Conservation (phyloP, 2,113 vertebrate species). For the Forbesichthys papilliferus region DNA sequence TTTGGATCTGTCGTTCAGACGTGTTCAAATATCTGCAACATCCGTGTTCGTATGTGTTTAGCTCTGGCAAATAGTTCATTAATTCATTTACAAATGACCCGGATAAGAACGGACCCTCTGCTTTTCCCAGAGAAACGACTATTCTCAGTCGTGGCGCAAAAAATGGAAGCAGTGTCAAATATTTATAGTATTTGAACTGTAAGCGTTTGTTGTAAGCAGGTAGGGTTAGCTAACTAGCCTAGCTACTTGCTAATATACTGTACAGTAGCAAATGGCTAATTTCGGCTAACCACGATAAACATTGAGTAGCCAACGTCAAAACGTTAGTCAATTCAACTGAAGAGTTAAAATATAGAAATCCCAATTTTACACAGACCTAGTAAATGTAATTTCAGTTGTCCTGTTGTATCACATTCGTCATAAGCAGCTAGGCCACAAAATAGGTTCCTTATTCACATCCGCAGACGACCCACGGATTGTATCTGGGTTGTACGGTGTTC, state of each 20-base stretch:
- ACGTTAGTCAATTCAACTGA: neutral
- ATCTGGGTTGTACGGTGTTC: slow-evolving; percentile 39
- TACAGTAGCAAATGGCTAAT: slow-evolving; percentile 4
- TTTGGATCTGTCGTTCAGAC: neutral
- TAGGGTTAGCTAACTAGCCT: slow-evolving; percentile 47
- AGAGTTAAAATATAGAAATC: slow-evolving; percentile 12
- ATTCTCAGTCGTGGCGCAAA: slow-evolving; percentile 19
- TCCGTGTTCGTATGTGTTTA: neutral
- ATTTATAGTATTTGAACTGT: slow-evolving; percentile 36
- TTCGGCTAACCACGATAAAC: slow-evolving; percentile 18
- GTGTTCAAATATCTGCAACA: neutral
- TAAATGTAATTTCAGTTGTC: neutral
- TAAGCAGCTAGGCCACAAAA: slow-evolving; percentile 23
- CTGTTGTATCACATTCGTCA: neutral
- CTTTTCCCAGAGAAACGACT: neutral
- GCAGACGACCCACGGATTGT: slow-evolving; percentile 40
- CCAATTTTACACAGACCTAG: slow-evolving; percentile 28
- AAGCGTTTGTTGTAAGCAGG: slow-evolving; percentile 45
- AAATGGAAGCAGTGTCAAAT: slow-evolving; percentile 40
- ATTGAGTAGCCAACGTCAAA: neutral
- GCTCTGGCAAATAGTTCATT: neutral
- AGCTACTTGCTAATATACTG: slow-evolving; percentile 44
- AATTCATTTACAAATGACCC: neutral
- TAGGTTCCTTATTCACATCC: slow-evolving; percentile 46
- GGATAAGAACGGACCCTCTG: neutral